These are phyloP conservation scores for Drosophila mimetica DNA, from an alignment of 2,888 invertebrate species.

Conservation along the genomic window DNA sequence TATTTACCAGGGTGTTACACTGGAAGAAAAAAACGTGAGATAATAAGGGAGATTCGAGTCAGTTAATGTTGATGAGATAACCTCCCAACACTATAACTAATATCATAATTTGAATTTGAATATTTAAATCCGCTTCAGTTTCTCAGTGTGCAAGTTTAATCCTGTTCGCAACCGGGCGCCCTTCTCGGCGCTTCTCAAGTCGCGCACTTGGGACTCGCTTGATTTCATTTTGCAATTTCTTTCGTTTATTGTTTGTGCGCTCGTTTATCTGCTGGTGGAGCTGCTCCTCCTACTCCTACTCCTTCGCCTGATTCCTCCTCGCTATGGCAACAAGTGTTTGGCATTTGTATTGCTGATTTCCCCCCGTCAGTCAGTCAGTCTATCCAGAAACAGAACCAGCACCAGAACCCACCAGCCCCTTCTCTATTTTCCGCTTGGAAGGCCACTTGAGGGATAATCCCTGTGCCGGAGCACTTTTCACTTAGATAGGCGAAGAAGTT, in stretches of 20 bases:
- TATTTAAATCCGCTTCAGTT: slow-evolving; percentile 1
- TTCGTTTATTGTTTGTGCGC: slow-evolving; percentile 30
- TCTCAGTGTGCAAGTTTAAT: background rate
- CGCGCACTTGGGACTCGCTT: slow-evolving; percentile 21
- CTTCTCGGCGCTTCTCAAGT: slow-evolving; percentile 8
- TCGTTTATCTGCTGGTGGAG: slow-evolving; percentile 20
- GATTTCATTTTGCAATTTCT: slow-evolving; percentile 39
- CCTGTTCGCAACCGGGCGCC: background rate
- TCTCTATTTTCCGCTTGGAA: slow-evolving; percentile 38
- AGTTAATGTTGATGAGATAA: too few species aligned
- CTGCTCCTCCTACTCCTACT: background rate
- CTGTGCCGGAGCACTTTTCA: slow-evolving; percentile 36
- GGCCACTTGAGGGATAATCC: slow-evolving; percentile 42
- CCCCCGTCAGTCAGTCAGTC: background rate
- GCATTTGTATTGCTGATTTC: slow-evolving; percentile 30
- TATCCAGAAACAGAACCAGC: background rate
- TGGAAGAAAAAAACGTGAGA: background rate
- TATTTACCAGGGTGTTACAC: background rate
- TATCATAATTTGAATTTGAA: background rate
- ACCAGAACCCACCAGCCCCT: background rate
- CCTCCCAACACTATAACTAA: too few species aligned
- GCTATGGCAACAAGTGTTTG: slow-evolving; percentile 39
- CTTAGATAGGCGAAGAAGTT: slow-evolving; percentile 43
- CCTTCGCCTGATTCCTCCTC: background rate
- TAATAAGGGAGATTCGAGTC: too few species aligned